Conservation (phyloP, 2,113 vertebrate species). For the Dicaeum eximium region DNA sequence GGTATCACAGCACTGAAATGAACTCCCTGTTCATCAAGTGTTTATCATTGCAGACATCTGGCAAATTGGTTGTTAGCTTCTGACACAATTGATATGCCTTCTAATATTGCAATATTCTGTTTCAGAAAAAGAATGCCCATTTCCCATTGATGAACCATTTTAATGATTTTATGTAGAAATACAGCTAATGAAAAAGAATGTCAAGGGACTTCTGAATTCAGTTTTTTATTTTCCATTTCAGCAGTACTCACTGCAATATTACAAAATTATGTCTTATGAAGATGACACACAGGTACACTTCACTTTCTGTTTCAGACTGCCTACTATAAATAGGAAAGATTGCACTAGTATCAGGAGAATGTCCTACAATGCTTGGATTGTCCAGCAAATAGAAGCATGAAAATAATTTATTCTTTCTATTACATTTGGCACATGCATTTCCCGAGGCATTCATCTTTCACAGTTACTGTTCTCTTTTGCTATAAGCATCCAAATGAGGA, state of each 20-base stretch:
- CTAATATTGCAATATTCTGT: slow-evolving; percentile 53
- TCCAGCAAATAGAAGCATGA: slow-evolving; percentile 8
- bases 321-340: slow-evolving; percentile 8
- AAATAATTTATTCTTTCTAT: slow-evolving; percentile 49
- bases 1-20: slow-evolving; percentile 44
- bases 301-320: slow-evolving; percentile 17
- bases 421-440: slow-evolving; percentile 2
- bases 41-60: slow-evolving; percentile 62
- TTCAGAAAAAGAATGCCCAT: slow-evolving; percentile 19
- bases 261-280: slow-evolving; percentile 40
- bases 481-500: slow-evolving; percentile 15
- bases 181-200: slow-evolving; percentile 57
- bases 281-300: slow-evolving; percentile 2
- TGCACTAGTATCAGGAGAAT: neutral
- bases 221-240: slow-evolving; percentile 20
- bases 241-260: neutral
- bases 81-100: slow-evolving; percentile 54
- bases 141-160: slow-evolving; percentile 49
- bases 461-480: neutral
- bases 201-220: slow-evolving; percentile 21
- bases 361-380: slow-evolving; percentile 7
- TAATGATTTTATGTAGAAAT: slow-evolving; percentile 62
- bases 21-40: slow-evolving; percentile 46
- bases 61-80: slow-evolving; percentile 71
- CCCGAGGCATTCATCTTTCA: slow-evolving; percentile 17